These are phyloP conservation scores for Oasisia sp. DNA, from an alignment of 2,888 invertebrate species.

Conservation along the genomic window DNA sequence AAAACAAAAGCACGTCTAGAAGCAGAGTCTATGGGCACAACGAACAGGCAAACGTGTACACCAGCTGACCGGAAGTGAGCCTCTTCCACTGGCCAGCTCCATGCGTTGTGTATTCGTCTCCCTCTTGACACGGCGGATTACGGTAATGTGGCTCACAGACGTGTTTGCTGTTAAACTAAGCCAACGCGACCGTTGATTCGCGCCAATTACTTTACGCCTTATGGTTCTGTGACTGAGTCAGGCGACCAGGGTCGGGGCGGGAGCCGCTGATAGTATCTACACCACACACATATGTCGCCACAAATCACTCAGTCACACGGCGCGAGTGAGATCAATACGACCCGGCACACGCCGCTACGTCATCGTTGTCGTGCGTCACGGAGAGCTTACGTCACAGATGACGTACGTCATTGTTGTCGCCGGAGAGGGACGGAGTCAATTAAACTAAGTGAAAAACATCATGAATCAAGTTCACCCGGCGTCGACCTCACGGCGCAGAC, in stretches of 20 bases:
- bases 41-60: background rate
- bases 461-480: background rate
- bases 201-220: background rate
- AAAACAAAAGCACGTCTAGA: too few species aligned
- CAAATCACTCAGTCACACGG: background rate
- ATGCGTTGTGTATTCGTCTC: background rate
- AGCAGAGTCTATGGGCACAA: background rate
- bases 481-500: background rate
- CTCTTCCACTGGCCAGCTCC: background rate
- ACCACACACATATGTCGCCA: background rate
- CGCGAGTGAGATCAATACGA: background rate
- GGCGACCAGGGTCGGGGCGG: background rate
- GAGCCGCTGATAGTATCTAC: background rate
- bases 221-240: background rate
- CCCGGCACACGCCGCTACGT: background rate
- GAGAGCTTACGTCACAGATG: background rate
- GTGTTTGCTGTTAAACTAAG: background rate
- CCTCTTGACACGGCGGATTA: background rate
- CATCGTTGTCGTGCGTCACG: background rate
- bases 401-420: background rate
- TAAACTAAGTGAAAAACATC: constrained; percentile 9
- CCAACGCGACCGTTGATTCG: background rate
- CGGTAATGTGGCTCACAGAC: background rate
- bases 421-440: background rate
- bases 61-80: background rate